These are phyloP conservation scores for Mormyrops boulengeri DNA, from an alignment of 2,797 vertebrate genomes.

Conservation along the genomic window DNA sequence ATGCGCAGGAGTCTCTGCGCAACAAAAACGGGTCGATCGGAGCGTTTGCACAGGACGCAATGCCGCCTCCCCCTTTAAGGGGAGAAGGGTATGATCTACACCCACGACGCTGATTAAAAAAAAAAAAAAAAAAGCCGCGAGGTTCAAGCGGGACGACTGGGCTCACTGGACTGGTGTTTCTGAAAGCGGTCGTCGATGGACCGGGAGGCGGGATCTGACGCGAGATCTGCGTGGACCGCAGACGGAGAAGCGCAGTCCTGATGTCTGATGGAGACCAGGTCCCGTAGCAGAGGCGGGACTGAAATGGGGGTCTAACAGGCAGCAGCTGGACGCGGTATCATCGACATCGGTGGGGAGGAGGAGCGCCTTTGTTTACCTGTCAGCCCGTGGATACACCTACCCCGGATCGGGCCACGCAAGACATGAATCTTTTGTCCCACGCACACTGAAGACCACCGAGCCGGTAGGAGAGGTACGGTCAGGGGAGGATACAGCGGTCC, in stretches of 20 bases:
- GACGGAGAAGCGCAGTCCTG: background rate
- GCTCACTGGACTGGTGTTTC: background rate
- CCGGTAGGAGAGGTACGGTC: background rate
- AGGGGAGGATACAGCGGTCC: background rate
- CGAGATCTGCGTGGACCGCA: background rate
- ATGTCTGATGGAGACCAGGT: background rate
- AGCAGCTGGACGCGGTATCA: background rate
- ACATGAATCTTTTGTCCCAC: background rate
- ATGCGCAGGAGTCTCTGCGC: slow-evolving; percentile 1
- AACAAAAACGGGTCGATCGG: background rate
- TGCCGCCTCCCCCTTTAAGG: background rate
- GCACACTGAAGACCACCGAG: background rate
- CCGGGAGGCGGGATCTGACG: background rate
- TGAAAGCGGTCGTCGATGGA: background rate
- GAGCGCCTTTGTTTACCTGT: background rate
- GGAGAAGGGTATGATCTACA: slow-evolving; percentile 3
- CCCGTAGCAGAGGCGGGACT: background rate
- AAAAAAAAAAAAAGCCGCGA: background rate
- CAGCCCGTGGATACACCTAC: background rate
- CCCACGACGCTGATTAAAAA: background rate
- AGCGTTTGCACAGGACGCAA: background rate
- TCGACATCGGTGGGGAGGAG: background rate
- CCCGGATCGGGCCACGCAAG: background rate
- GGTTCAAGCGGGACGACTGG: background rate
- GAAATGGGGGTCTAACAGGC: background rate